These are phyloP conservation scores for Cryptophagus acutangulus DNA, from an alignment of 2,888 invertebrate genomes.

Conservation along the genomic window DNA sequence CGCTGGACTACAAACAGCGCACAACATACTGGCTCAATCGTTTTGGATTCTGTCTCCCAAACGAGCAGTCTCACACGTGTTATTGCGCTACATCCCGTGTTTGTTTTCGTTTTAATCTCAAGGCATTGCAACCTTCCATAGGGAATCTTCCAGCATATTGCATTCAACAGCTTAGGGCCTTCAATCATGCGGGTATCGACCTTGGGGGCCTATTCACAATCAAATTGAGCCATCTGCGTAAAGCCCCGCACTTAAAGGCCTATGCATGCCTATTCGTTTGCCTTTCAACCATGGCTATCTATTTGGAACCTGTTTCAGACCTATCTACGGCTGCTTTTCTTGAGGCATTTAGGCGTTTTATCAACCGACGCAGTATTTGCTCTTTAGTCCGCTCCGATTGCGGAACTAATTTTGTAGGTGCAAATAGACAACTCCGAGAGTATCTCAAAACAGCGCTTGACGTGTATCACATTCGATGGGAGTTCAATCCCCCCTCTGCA, in stretches of 20 bases:
- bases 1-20: too few relatives aligned
- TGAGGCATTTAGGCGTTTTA: conserved; percentile 16
- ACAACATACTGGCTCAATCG: too few relatives aligned
- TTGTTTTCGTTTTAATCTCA: too few relatives aligned
- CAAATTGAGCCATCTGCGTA: conserved; percentile 11
- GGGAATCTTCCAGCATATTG: conserved; percentile 14
- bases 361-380: conserved; percentile 12
- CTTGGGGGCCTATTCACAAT: conserved; percentile 16
- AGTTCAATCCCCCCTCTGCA: too few relatives aligned
- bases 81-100: too few relatives aligned
- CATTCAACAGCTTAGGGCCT: conserved; percentile 9
- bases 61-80: too few relatives aligned
- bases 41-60: too few relatives aligned
- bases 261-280: conserved; percentile 19
- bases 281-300: conserved; percentile 16
- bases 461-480: too few relatives aligned
- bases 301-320: conserved; percentile 15
- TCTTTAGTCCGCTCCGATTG: conserved; percentile 14
- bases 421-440: conserved; percentile 15
- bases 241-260: conserved; percentile 9
- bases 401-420: conserved; percentile 19
- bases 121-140: too few relatives aligned
- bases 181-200: conserved; percentile 14
- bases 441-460: too few relatives aligned
- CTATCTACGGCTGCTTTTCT: conserved; percentile 12